A percentile compares a stretch with the other conserved stretches of the same genome.
Evolutionary conservation across 2,888 invertebrate genomes (phyloP).

Genomic region (Leptinotarsa tumamoca): DNA sequence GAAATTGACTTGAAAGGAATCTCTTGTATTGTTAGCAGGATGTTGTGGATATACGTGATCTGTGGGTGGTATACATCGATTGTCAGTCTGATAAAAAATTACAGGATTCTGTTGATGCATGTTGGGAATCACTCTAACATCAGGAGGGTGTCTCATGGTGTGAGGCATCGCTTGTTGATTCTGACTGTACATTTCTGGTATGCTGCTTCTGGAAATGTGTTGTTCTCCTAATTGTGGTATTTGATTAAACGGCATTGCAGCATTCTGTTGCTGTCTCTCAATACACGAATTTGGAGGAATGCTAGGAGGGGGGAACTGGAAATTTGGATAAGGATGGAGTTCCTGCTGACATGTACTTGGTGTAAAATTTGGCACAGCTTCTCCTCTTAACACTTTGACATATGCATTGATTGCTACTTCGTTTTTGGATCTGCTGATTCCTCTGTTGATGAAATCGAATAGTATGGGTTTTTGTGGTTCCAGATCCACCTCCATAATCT

Average conservation of each 20-base stretch:
- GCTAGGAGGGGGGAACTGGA: background rate
- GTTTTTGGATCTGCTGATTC: background rate
- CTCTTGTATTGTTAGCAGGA: background rate
- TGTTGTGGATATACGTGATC: background rate
- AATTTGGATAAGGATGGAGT: background rate
- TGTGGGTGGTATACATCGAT: background rate
- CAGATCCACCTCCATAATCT: constrained; percentile 33
- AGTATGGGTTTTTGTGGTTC: constrained; percentile 28
- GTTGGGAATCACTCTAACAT: background rate
- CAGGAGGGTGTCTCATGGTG: background rate
- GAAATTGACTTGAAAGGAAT: background rate
- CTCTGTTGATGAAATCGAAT: background rate
- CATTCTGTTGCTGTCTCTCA: background rate
- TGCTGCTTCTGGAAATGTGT: background rate
- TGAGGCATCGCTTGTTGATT: background rate
- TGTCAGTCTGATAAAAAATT: background rate
- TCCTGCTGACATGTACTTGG: background rate
- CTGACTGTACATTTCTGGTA: background rate
- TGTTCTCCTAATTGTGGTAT: background rate
- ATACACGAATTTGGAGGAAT: background rate
- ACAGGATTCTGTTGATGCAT: background rate
- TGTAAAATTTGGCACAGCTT: background rate
- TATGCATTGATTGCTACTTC: background rate
- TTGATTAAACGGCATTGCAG: background rate
- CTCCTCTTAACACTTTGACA: constrained; percentile 8